Evolutionary conservation across 1,140 invertebrate genomes (phyloP).

Genomic region (Chrysomallon squamiferum): DNA sequence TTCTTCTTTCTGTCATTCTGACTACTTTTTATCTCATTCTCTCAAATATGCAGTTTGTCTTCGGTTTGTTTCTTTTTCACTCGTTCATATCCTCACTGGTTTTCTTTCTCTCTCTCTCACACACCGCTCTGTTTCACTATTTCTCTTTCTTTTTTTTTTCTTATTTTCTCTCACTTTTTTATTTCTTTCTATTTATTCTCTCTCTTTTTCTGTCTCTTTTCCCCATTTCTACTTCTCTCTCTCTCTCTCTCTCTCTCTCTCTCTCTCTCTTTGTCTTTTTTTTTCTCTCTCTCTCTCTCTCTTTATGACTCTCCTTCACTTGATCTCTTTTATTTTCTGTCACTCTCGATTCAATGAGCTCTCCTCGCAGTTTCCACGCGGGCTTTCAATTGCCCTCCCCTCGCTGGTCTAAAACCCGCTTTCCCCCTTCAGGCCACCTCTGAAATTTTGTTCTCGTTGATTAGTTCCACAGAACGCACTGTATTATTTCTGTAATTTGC

Average conservation of each 20-base stretch:
- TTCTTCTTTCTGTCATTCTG: no score
- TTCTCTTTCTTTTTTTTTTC: neutral
- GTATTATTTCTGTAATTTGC: no score
- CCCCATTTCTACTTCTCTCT: neutral
- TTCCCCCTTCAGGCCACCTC: no score
- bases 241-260: neutral
- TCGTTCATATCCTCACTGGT: no score
- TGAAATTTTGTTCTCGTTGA: no score
- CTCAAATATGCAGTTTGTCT: no score
- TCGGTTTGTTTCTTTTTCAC: no score
- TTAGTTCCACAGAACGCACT: no score
- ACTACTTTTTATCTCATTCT: no score
- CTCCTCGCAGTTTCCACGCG: no score
- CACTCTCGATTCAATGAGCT: neutral
- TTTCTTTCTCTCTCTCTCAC: neutral
- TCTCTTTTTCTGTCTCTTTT: conserved; percentile 13
- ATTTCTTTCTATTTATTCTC: conserved; percentile 3
- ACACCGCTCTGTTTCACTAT: neutral
- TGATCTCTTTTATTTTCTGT: neutral
- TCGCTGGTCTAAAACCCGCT: no score
- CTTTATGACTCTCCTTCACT: neutral
- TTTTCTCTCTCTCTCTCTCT: conserved; percentile 9
- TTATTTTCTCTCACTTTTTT: neutral
- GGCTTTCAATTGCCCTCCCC: no score
- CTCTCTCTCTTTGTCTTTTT: neutral